Conservation (phyloP, 2,888 invertebrate genomes). For the Ametastegia equiseti region DNA sequence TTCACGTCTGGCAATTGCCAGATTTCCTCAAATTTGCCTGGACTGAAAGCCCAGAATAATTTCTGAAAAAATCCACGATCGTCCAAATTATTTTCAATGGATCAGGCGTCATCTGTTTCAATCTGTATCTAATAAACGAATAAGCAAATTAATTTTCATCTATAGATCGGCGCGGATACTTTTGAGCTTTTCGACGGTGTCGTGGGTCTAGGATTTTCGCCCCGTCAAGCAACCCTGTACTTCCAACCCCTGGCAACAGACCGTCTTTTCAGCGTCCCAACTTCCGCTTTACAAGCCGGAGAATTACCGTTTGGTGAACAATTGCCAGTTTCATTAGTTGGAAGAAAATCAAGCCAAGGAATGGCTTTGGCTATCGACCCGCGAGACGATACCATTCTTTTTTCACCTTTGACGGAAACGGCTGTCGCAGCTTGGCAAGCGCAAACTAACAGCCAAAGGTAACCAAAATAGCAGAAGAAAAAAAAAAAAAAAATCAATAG, state of each 20-base stretch:
- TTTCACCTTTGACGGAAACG: constrained; percentile 88
- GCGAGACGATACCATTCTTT: constrained; percentile 85
- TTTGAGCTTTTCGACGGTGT: constrained; percentile 88
- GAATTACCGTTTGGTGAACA: constrained; percentile 84
- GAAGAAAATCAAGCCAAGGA: constrained; percentile 91
- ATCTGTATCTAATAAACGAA: too few species aligned
- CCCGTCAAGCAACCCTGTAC: constrained; percentile 81
- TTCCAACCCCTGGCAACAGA: constrained; percentile 87
- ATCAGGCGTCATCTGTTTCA: too few species aligned
- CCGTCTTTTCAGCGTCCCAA: constrained; percentile 87
- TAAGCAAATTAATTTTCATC: too few species aligned
- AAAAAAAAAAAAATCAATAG: not conserved
- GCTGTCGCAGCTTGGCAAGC: constrained; percentile 91
- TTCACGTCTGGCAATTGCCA: too few species aligned
- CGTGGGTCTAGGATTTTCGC: constrained; percentile 84
- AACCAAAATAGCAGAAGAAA: constrained; percentile 45
- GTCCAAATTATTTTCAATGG: too few species aligned
- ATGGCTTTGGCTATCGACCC: constrained; percentile 86
- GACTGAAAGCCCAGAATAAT: too few species aligned
- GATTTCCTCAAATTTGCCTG: too few species aligned
- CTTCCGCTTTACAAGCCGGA: constrained; percentile 84
- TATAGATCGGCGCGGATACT: constrained; percentile 80
- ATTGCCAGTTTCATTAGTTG: constrained; percentile 87
- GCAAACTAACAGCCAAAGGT: constrained; percentile 84
- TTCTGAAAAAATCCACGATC: too few species aligned